A percentile compares a stretch with the other conserved stretches of the same genome.
Conservation (phyloP, 2,797 vertebrate species). For the Eidolon dupreanum region DNA sequence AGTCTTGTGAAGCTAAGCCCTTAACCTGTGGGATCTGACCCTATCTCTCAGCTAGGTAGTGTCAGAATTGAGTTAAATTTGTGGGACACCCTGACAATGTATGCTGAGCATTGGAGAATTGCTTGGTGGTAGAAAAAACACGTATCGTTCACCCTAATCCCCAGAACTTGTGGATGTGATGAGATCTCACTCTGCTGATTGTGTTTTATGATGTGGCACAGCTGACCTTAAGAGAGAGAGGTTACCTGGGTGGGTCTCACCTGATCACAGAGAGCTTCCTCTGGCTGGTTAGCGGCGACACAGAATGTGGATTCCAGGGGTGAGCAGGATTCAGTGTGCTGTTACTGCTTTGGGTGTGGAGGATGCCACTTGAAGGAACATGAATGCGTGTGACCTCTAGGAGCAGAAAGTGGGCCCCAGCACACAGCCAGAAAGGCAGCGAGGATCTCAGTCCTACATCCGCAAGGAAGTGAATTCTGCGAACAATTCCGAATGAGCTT, state of each 20-base stretch:
- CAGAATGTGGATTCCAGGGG: background rate
- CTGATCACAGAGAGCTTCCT: background rate
- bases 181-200: background rate
- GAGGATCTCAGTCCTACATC: background rate
- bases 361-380: accelerated
- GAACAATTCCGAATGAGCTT: background rate
- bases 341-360: background rate
- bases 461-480: background rate
- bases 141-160: background rate
- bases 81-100: background rate
- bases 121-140: background rate
- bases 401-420: background rate
- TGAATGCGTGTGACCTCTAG: accelerated
- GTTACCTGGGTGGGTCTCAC: too few species aligned
- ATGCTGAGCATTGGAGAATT: background rate
- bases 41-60: background rate
- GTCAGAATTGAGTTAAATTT: background rate
- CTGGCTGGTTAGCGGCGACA: background rate
- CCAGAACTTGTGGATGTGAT: background rate
- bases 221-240: background rate
- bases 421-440: background rate
- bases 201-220: background rate
- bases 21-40: background rate
- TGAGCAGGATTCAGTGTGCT: background rate
- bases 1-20: background rate